These are phyloP conservation scores for Harpagoxenus sublaevis DNA, from an alignment of 2,888 invertebrate genomes.

Conservation along the genomic window DNA sequence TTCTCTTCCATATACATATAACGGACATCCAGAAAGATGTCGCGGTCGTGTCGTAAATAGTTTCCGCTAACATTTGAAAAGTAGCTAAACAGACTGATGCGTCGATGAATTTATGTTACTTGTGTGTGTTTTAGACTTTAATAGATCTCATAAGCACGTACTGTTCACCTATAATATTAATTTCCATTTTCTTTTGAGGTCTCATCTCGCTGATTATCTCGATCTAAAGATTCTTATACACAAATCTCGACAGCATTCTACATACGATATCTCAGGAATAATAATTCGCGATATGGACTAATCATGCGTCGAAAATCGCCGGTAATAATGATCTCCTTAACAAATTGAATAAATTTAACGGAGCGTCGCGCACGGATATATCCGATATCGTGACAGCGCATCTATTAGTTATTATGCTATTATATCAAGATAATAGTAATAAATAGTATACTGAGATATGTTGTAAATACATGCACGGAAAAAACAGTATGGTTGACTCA, in stretches of 20 bases:
- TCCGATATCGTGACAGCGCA: background rate
- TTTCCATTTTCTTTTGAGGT: background rate
- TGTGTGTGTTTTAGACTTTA: background rate
- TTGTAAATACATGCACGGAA: background rate
- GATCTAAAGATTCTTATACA: background rate
- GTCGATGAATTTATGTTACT: background rate
- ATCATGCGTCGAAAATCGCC: background rate
- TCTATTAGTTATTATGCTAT: conserved; percentile 31
- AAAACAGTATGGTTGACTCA: no score
- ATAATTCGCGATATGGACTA: background rate
- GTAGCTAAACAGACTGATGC: background rate
- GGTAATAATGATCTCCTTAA: background rate
- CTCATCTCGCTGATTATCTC: background rate
- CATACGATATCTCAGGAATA: background rate
- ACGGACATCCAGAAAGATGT: conserved; percentile 2
- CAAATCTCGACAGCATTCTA: background rate
- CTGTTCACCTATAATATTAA: background rate
- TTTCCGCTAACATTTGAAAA: background rate
- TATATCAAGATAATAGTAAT: background rate
- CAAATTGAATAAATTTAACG: conserved; percentile 13
- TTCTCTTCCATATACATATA: conserved; percentile 1
- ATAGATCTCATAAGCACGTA: background rate
- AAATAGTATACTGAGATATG: background rate
- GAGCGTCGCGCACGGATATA: conserved; percentile 11
- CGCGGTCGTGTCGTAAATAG: background rate